phyloP scores from a whole-genome alignment of 2,113 vertebrate species.

The Amphiprion ocellaris region DNA sequence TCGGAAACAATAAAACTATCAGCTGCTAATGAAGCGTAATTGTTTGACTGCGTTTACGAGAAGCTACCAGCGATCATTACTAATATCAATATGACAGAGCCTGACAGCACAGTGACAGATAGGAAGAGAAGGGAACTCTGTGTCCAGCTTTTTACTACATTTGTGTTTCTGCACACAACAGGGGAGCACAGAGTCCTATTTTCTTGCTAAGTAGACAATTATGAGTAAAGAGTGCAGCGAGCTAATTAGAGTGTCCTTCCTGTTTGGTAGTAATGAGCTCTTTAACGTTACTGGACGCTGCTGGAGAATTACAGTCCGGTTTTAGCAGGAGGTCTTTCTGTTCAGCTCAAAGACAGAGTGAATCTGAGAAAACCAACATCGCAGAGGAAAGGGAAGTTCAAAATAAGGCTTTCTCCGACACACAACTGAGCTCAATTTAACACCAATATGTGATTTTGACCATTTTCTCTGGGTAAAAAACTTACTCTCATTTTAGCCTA shows the following conservation, averaged over 20 bases:
- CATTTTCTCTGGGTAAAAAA: too few relatives aligned
- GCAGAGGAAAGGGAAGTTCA: too few relatives aligned
- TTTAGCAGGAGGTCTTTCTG: background rate
- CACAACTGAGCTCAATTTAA: too few relatives aligned
- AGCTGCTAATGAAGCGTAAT: slow-evolving; percentile 21
- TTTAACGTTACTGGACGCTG: slow-evolving; percentile 28
- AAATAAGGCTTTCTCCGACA: too few relatives aligned
- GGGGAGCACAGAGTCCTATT: slow-evolving; percentile 11
- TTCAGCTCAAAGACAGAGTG: too few relatives aligned
- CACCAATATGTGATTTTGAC: too few relatives aligned
- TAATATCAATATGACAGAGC: slow-evolving; percentile 3
- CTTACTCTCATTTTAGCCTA: too few relatives aligned
- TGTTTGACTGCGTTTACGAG: background rate
- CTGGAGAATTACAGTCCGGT: slow-evolving; percentile 21
- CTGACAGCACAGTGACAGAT: slow-evolving; percentile 15
- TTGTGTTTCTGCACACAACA: slow-evolving; percentile 3
- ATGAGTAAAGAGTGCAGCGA: slow-evolving; percentile 16
- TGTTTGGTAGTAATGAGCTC: slow-evolving; percentile 30
- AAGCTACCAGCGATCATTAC: background rate
- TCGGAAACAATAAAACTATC: slow-evolving; percentile 22
- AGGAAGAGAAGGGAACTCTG: background rate
- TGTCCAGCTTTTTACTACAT: background rate
- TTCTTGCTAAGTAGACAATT: slow-evolving; percentile 34
- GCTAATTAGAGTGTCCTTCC: slow-evolving; percentile 44
- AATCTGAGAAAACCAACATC: too few relatives aligned